Conservation (phyloP, 2,113 vertebrate species). For the Hipposideros armiger region DNA sequence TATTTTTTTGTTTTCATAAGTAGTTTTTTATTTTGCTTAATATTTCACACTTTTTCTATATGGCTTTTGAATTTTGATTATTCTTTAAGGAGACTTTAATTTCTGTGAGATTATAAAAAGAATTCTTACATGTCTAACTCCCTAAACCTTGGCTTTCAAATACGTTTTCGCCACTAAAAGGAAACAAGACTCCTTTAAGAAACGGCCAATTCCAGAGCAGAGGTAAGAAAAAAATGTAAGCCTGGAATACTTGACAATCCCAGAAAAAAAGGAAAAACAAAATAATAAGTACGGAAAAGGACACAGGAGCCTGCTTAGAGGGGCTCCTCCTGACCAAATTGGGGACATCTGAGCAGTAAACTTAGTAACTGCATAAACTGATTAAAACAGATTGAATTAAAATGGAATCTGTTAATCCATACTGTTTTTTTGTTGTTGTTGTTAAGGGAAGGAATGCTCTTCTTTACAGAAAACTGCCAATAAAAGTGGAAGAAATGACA, state of each 20-base stretch:
- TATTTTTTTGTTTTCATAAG: background rate
- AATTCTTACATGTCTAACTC: constrained; percentile 19
- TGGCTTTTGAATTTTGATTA: constrained; percentile 42
- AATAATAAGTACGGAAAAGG: background rate
- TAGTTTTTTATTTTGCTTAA: background rate
- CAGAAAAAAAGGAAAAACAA: constrained; percentile 35
- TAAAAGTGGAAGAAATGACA: background rate
- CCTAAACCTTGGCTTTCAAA: constrained; percentile 13
- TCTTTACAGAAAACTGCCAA: background rate
- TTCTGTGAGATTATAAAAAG: background rate
- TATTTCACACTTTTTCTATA: constrained; percentile 16
- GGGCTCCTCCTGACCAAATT: background rate
- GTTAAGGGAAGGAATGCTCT: background rate
- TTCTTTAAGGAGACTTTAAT: constrained; percentile 17
- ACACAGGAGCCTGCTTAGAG: background rate
- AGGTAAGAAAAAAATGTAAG: background rate
- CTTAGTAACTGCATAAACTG: background rate
- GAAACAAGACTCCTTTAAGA: constrained; percentile 17
- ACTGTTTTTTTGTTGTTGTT: background rate
- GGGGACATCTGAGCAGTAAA: background rate
- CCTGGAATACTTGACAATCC: background rate
- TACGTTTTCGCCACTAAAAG: constrained; percentile 40
- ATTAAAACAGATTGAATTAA: constrained; percentile 27
- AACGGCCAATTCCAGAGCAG: constrained; percentile 29
- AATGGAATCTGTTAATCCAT: background rate